phyloP scores from a whole-genome alignment of 2,797 vertebrate species.

The Synanceia verrucosa region DNA sequence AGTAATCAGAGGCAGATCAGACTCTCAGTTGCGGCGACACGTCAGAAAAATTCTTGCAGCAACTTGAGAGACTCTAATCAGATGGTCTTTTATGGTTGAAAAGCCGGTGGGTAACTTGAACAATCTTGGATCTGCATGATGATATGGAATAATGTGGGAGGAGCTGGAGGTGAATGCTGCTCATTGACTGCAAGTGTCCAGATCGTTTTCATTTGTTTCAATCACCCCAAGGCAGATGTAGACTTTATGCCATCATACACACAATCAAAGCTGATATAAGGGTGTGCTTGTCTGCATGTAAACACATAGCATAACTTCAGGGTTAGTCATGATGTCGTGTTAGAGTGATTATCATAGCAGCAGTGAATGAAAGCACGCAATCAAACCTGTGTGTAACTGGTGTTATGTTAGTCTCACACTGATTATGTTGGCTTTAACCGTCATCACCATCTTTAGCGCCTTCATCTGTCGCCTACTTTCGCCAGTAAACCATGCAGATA shows the following conservation, averaged over 20 bases:
- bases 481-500: background rate
- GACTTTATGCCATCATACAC: background rate
- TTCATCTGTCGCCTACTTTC: background rate
- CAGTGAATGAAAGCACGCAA: slow-evolving; percentile 10
- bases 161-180: slow-evolving; percentile 13
- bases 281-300: background rate
- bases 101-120: slow-evolving; percentile 44
- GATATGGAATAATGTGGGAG: slow-evolving; percentile 36
- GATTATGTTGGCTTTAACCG: background rate
- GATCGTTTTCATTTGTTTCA: slow-evolving; percentile 39
- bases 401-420: background rate
- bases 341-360: background rate
- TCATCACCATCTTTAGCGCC: background rate
- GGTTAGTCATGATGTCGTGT: slow-evolving; percentile 2
- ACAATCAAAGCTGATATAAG: background rate
- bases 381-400: background rate
- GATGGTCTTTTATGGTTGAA: slow-evolving; percentile 64
- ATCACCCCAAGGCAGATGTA: slow-evolving; percentile 32
- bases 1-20: slow-evolving; percentile 60
- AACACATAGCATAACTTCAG: background rate
- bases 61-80: slow-evolving; percentile 65
- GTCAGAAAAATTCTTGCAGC: slow-evolving; percentile 45
- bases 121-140: slow-evolving; percentile 38
- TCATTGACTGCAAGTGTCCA: slow-evolving; percentile 39
- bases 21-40: slow-evolving; percentile 33